Evolutionary conservation across 1,140 invertebrate genomes (phyloP), one percentile per base, ranked within the genome.

Genomic region (Nymphalis io): DNA sequence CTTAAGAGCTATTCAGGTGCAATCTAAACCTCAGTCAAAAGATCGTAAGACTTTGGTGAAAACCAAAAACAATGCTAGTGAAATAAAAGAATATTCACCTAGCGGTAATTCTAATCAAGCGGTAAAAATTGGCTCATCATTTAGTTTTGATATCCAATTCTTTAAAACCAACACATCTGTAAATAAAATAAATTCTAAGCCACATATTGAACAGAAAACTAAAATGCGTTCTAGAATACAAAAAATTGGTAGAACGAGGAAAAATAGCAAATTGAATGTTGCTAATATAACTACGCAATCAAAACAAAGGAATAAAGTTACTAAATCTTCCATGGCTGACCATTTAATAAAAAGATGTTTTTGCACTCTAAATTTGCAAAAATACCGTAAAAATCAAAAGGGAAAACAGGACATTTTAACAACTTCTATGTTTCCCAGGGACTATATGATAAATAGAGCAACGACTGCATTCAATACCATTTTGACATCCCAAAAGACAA

Each of bases 281-380:
- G 51, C 64, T 16, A 51, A 72, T 53, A 18, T 46, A 16, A 44
- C 66, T 27, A 73, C 70, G 40, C 69, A 76, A 48, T 21, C 60
- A 13, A 13, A 61, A 20, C 20, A 33, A 48, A 20, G n/a, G 40
- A 74, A 55, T 63, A 64, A 69, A 55, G 1, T 40, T 33, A 42
- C 67, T 44, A 74, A 67, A 65, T 48, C 58, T 27, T 70, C 68
- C 15, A 39, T 68, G 21, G 53, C 62, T 42, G 20, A 48, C 1
- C 72, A 68, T 51, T 69, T 70, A n/a, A 60, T 80, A 51, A 80
- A 80, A 68, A 60, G 77, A 66, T 82, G 82, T 76, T 81, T 82
- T 64, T 84, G 77, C 61, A 79, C 80, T 63, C 70, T 82, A 33
- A 79, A 80, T 68, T 70, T 81, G 57, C 61, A 75, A 61, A 81